Evolutionary conservation across 2,797 vertebrate species (phyloP), one percentile per base, ranked within the genome.

Genomic region (Macropus fuliginosus): DNA sequence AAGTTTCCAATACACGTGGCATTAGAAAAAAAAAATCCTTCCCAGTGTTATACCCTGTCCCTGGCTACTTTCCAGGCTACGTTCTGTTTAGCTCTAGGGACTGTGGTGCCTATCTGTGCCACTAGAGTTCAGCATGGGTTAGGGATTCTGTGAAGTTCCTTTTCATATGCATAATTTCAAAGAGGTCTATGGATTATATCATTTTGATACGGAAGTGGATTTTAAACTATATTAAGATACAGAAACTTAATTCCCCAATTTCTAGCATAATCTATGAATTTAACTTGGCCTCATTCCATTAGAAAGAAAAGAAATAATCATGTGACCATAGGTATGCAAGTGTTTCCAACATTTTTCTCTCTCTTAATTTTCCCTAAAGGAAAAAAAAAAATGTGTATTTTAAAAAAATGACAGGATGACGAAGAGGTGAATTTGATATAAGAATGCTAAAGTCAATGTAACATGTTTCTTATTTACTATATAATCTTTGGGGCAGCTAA

Each of bases 21-120:
- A 90, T 98, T 98, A 98, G 96, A 98, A 98, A 98, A 98, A 98
- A 97, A 27, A 98, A 98, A 98, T 97, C 18, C 92, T 97, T 34
- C 3, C 81, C 93, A n/a, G 34, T 50, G 28, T 91, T 87, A 62
- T 91, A 95, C 97, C 91, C 97, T 94, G 12, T 97, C 98, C 95
- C 74, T 91, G 95, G 92, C 96, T 93, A 57, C 1, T 0, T 95
- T 97, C 96, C 97, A 97, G 97, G 46, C 95, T 95, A 94, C 93
- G 93, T 14, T 74, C 50, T 93, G 52, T 96, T 96, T 96, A 4
- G 46, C n/a, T 50, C 50, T 40, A 94, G 92, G 87, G 92, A 56
- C 2, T 74, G 66, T 92, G 55, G 74, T 87, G 74, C 74, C 74
- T 40, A 87, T 46, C 74, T 40, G 55, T 55, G 54, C 91, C 34